Evolutionary conservation across 1,140 invertebrate species (phyloP).

Genomic region (Apis dorsata): DNA sequence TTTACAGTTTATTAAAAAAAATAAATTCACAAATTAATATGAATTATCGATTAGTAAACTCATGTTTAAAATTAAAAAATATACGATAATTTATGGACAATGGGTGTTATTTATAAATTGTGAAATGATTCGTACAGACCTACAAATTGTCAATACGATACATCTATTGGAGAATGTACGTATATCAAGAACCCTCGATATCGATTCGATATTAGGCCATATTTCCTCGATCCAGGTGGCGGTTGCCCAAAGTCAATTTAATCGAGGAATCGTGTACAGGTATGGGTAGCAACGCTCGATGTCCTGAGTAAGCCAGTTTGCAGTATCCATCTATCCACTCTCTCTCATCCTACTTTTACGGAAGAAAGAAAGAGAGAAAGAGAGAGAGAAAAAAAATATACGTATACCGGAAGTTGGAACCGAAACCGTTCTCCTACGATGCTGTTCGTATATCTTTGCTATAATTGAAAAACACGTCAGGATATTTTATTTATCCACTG

Average conservation of each 20-base stretch:
- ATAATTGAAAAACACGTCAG: slow-evolving; percentile 41
- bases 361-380: not conserved
- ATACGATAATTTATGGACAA: too few species aligned
- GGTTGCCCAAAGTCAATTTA: slow-evolving; percentile 65
- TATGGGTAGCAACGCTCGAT: slow-evolving; percentile 39
- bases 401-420: not conserved
- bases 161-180: slow-evolving; percentile 39
- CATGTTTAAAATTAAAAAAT: not conserved
- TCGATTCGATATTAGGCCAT: slow-evolving; percentile 60
- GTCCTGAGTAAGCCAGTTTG: slow-evolving; percentile 46
- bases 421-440: not conserved
- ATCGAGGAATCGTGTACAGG: slow-evolving; percentile 51
- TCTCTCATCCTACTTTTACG: slow-evolving; percentile 21
- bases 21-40: too few species aligned
- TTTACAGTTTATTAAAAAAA: too few species aligned
- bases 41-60: too few species aligned
- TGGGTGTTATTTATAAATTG: slow-evolving; percentile 49
- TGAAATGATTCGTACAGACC: slow-evolving; percentile 25
- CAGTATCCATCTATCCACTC: slow-evolving; percentile 11
- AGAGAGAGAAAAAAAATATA: not conserved
- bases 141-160: slow-evolving; percentile 52
- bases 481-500: not conserved
- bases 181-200: slow-evolving; percentile 39
- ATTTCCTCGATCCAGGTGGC: slow-evolving; percentile 60
- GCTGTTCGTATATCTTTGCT: not conserved